A percentile compares a stretch with the other conserved stretches of the same genome.
Evolutionary conservation across 2,888 invertebrate species (phyloP).

Genomic region (Hirudinaria manillensis): DNA sequence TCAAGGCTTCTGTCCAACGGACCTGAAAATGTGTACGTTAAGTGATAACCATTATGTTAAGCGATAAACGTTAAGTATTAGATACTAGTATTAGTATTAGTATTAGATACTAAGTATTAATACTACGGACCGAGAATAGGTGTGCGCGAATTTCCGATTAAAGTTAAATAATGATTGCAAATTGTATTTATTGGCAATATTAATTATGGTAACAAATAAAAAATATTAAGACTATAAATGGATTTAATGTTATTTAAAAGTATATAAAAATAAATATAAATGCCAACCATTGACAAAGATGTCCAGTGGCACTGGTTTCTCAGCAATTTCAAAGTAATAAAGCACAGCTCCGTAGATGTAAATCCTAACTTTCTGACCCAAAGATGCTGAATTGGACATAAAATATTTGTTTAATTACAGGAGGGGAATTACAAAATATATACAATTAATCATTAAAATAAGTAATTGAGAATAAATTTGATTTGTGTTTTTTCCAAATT

Average conservation of each 20-base stretch:
- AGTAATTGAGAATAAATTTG: too few species aligned
- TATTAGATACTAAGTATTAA: neutral
- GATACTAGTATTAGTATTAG: too few species aligned
- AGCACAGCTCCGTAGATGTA: constrained; percentile 78
- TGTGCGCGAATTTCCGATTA: too few species aligned
- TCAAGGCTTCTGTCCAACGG: constrained; percentile 36
- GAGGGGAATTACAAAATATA: too few species aligned
- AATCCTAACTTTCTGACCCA: constrained; percentile 75
- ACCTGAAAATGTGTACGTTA: neutral
- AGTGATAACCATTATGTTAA: neutral
- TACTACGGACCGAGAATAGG: neutral
- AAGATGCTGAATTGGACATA: constrained; percentile 60
- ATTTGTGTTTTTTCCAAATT: too few species aligned
- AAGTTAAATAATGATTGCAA: neutral
- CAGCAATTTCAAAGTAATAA: constrained; percentile 68
- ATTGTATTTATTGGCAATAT: too few species aligned
- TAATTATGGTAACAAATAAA: too few species aligned
- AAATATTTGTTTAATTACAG: too few species aligned
- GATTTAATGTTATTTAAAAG: neutral
- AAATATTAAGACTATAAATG: too few species aligned
- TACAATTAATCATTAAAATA: neutral
- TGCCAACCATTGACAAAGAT: neutral
- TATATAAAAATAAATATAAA: neutral
- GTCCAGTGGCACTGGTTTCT: constrained; percentile 35
- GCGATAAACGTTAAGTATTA: too few species aligned